Evolutionary conservation across 2,113 vertebrate genomes (phyloP).

Genomic region (Trematocara variabile): DNA sequence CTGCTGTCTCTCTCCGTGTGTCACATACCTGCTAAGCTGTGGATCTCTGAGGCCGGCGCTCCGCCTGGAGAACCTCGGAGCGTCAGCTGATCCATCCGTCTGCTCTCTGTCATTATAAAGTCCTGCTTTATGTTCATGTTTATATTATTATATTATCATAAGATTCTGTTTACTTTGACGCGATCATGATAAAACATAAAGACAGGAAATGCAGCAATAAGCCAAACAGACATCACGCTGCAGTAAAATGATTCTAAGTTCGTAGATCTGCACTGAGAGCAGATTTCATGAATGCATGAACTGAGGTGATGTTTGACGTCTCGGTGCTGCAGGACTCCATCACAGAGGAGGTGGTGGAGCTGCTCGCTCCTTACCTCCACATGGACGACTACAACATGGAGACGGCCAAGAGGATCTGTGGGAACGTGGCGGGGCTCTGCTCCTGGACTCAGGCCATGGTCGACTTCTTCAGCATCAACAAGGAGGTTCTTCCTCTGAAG

Average conservation of each 20-base stretch:
- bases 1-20: too few species aligned
- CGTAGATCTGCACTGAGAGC: background rate
- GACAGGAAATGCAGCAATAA: too few species aligned
- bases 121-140: too few species aligned
- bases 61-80: too few species aligned
- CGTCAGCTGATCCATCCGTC: too few species aligned
- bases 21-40: too few species aligned
- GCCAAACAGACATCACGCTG: too few species aligned
- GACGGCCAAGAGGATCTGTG: slow-evolving; percentile 81
- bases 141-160: too few species aligned
- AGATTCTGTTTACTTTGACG: too few species aligned
- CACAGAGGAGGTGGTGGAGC: slow-evolving; percentile 82
- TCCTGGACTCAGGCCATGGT: slow-evolving; percentile 86
- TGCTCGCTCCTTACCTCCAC: slow-evolving; percentile 76
- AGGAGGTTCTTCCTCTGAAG: slow-evolving; percentile 86
- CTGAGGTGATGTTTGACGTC: background rate
- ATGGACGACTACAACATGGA: slow-evolving; percentile 87
- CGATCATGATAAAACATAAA: too few species aligned
- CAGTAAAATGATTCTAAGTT: fast-evolving
- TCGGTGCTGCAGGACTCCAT: slow-evolving; percentile 75
- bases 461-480: slow-evolving; percentile 84
- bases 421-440: slow-evolving; percentile 84
- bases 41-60: too few species aligned
- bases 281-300: background rate
- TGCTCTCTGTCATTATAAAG: too few species aligned